A percentile compares a stretch with the other conserved stretches of the same genome.
Evolutionary conservation across 2,797 vertebrate species (phyloP).

Genomic region (Phoxinus dragarum): DNA sequence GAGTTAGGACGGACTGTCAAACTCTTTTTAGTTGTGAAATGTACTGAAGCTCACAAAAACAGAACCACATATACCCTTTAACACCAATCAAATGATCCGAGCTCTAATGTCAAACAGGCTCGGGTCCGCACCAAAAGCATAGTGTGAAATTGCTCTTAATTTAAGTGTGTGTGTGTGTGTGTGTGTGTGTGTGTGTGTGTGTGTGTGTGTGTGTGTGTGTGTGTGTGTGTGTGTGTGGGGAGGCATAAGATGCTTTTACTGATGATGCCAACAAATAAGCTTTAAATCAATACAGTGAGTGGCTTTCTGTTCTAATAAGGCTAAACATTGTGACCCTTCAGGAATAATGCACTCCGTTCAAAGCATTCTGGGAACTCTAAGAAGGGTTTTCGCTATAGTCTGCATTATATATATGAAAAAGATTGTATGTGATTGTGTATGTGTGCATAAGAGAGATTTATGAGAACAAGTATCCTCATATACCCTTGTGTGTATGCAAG

Average conservation of each 20-base stretch:
- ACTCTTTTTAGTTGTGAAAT: background rate
- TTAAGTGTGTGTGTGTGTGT: background rate
- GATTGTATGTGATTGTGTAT: background rate
- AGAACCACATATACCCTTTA: background rate
- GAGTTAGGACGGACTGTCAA: too few species aligned
- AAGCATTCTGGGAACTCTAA: conserved; percentile 65
- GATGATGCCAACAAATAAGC: conserved; percentile 62
- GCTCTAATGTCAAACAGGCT: background rate
- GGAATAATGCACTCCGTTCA: conserved; percentile 68
- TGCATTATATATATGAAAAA: conserved; percentile 25
- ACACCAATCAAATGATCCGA: background rate
- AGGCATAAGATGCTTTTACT: conserved; percentile 27
- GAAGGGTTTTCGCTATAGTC: conserved; percentile 12
- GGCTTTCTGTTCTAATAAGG: conserved; percentile 66
- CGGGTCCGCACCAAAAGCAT: background rate
- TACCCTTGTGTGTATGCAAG: background rate
- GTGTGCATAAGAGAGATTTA: conserved; percentile 12
- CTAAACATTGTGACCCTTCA: conserved; percentile 64
- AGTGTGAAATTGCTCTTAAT: background rate
- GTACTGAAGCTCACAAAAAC: background rate
- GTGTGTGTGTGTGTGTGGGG: background rate
- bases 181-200: background rate
- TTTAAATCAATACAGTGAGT: conserved; percentile 67
- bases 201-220: background rate
- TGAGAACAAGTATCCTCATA: conserved; percentile 12